Percentiles rank a stretch among this genome's conserved stretches.
Evolutionary conservation across 2,888 invertebrate genomes (phyloP).

Genomic region (Desoria tigrina): DNA sequence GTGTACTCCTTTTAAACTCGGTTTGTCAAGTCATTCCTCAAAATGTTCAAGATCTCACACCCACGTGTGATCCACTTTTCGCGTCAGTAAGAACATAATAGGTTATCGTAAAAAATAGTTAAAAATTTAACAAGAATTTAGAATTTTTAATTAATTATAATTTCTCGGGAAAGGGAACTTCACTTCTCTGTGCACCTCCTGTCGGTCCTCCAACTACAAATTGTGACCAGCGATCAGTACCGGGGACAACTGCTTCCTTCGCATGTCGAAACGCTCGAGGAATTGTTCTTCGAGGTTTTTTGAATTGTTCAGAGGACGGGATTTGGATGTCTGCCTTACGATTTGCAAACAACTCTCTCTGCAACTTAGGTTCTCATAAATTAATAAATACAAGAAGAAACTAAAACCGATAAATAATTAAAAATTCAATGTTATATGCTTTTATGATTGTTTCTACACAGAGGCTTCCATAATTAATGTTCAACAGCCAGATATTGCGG

Average conservation of each 20-base stretch:
- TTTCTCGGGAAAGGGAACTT: constrained; percentile 20
- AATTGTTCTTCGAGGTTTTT: constrained; percentile 21
- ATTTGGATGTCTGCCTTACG: constrained; percentile 24
- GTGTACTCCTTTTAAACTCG: too few relatives aligned
- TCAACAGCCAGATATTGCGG: constrained; percentile 28
- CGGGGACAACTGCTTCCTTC: constrained; percentile 30
- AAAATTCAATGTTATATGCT: too few relatives aligned
- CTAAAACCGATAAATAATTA: too few relatives aligned
- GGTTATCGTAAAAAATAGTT: too few relatives aligned
- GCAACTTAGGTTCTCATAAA: constrained; percentile 29
- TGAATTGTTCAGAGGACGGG: constrained; percentile 23
- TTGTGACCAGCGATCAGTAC: constrained; percentile 23
- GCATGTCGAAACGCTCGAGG: constrained; percentile 23
- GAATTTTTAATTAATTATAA: too few relatives aligned
- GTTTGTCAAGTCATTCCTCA: too few relatives aligned
- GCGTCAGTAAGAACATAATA: not conserved
- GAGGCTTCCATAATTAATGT: constrained; percentile 32
- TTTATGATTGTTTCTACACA: not conserved
- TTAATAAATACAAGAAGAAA: not conserved
- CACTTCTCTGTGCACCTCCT: constrained; percentile 28
- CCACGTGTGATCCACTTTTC: not conserved
- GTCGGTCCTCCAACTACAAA: constrained; percentile 6
- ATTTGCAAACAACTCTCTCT: constrained; percentile 30
- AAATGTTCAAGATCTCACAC: too few relatives aligned
- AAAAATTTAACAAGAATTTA: too few relatives aligned